Evolutionary conservation across 2,113 vertebrate genomes (phyloP).

Genomic region (Heterocephalus glaber): DNA sequence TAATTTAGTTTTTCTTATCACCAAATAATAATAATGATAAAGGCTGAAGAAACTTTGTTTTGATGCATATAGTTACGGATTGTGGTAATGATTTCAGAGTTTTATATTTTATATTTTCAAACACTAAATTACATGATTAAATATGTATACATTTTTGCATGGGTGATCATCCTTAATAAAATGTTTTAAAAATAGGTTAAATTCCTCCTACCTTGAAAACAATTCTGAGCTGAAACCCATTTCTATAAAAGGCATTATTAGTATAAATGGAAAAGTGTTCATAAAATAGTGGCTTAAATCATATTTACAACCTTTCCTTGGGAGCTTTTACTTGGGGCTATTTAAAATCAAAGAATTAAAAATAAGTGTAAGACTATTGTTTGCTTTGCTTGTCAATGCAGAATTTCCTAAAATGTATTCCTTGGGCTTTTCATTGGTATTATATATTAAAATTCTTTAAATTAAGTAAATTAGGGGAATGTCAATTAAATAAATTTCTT

Average conservation of each 20-base stretch:
- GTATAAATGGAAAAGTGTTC: background rate
- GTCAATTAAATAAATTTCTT: background rate
- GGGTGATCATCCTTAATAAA: background rate
- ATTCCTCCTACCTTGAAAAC: background rate
- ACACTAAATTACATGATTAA: background rate
- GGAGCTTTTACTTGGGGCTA: background rate
- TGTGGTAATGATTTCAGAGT: background rate
- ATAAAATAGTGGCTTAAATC: background rate
- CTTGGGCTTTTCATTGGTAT: background rate
- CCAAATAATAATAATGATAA: background rate
- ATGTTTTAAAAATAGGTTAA: background rate
- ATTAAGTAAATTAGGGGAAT: background rate
- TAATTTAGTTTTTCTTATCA: background rate
- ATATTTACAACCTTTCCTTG: background rate
- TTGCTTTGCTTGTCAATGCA: background rate
- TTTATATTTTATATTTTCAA: background rate
- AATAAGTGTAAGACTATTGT: background rate
- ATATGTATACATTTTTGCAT: background rate
- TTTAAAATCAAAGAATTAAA: background rate
- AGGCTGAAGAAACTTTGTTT: background rate
- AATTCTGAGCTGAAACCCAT: background rate
- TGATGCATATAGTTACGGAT: background rate
- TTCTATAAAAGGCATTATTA: background rate
- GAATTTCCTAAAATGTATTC: background rate
- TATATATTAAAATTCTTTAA: background rate